Conservation (phyloP, 1,140 invertebrate genomes). For the Battus philenor region DNA sequence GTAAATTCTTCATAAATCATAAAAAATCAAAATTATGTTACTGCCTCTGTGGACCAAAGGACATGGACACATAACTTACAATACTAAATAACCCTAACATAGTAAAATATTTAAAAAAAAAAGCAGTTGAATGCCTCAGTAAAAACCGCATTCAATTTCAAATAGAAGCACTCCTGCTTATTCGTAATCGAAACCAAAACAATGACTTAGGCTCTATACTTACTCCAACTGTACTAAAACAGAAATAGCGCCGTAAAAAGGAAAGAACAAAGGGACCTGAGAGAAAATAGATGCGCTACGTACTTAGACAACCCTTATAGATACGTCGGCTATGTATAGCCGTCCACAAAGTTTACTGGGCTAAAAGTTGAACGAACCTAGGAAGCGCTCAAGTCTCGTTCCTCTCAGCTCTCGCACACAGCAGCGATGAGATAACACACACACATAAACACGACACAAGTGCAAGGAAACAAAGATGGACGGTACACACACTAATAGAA, state of each 20-base stretch:
- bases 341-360: conserved; percentile 66
- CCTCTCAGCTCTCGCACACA: conserved; percentile 63
- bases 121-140: too few relatives aligned
- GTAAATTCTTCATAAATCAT: too few relatives aligned
- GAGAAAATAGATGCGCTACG: too few relatives aligned
- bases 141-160: too few relatives aligned
- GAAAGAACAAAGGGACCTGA: too few relatives aligned
- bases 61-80: too few relatives aligned
- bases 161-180: too few relatives aligned
- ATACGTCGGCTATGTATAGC: conserved; percentile 31
- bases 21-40: too few relatives aligned
- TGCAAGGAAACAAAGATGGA: conserved; percentile 37
- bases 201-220: neutral
- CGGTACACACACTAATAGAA: conserved; percentile 49
- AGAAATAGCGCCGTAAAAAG: conserved; percentile 11
- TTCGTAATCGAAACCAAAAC: neutral
- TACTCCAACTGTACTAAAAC: conserved; percentile 7
- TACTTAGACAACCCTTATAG: conserved; percentile 13
- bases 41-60: too few relatives aligned
- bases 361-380: conserved; percentile 73
- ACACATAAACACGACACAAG: conserved; percentile 27
- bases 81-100: too few relatives aligned
- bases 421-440: conserved; percentile 35
- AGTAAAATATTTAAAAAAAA: too few relatives aligned
- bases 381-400: conserved; percentile 51